Evolutionary conservation across 2,113 vertebrate species (phyloP), one percentile per base, ranked within the genome.

Genomic region (Octodon degus): DNA sequence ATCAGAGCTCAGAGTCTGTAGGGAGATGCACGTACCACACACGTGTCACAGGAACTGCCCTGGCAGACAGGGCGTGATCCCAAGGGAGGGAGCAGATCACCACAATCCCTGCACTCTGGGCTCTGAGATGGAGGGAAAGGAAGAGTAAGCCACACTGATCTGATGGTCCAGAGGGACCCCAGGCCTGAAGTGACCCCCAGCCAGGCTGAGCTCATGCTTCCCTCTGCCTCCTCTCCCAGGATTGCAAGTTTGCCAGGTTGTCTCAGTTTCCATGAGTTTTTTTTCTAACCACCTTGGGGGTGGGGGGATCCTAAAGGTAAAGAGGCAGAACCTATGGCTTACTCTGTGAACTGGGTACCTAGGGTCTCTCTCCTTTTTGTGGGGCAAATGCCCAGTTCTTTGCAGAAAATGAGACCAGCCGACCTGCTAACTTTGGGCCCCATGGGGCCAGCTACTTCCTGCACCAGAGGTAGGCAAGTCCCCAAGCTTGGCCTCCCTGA

Each of bases 41-140:
- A 2, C 5, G 0, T 9, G 0, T 30, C 8, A 30, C 30, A 50
- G 4, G 32, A 22, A 1, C 37, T 11, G 6, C 19, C 2, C 50
- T 11, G 16, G 1, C 1, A 34, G 79, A 40, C 72, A n/a, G 17
- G 13, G 27, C 5, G 2, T 2, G 6, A n/a, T 5, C 0, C 1
- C 1, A 34, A 43, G 60, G 13, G 0, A 0, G 58, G 24, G 7
- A 11, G 24, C 5, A 32, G 27, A 16, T 25, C 11, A 4, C 12
- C 6, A 37, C 80, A 30, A 17, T 55, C 17, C 17, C 34, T 10
- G 58, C 14, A 12, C 27, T 30, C 47, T 2, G 16, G 25, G 22
- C 16, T 32, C 88, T 1, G 20, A 5, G 16, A 12, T 9, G 34
- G 25, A 55, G 67, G 68, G 2, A 68, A 50, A 3, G 37, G 7